These are phyloP conservation scores for Peromyscus eremicus DNA, from an alignment of 2,797 vertebrate genomes.

Conservation along the genomic window DNA sequence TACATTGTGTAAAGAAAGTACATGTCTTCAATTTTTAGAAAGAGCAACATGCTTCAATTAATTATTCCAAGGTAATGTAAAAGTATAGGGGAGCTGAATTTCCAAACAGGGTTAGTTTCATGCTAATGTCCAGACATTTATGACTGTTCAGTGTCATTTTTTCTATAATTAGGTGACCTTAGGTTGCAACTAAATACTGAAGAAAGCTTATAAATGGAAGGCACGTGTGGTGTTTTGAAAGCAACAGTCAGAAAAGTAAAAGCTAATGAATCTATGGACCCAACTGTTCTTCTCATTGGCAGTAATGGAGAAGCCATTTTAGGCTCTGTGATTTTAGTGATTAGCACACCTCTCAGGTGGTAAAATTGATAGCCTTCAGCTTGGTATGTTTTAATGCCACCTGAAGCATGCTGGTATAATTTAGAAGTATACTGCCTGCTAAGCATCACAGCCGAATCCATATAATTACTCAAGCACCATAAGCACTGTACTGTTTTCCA, in stretches of 20 bases:
- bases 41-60: background rate
- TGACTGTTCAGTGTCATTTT: conserved; percentile 1
- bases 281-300: conserved; percentile 59
- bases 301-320: conserved; percentile 52
- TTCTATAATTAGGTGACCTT: conserved; percentile 56
- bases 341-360: conserved; percentile 70
- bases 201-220: conserved; percentile 58
- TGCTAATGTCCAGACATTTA: background rate
- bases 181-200: conserved; percentile 38
- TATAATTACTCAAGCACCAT: conserved; percentile 29
- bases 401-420: conserved; percentile 46
- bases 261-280: conserved; percentile 70
- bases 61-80: background rate
- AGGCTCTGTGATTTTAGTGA: conserved; percentile 73
- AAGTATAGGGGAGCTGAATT: background rate
- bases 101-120: background rate
- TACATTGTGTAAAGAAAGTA: background rate
- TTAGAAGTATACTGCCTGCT: conserved; percentile 20
- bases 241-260: conserved; percentile 60
- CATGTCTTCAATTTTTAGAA: background rate
- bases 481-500: conserved; percentile 20
- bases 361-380: conserved; percentile 65
- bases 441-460: conserved; percentile 43
- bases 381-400: conserved; percentile 54
- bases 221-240: conserved; percentile 67